phyloP scores from a whole-genome alignment of 2,113 vertebrate genomes.

The Neogobius melanostomus region DNA sequence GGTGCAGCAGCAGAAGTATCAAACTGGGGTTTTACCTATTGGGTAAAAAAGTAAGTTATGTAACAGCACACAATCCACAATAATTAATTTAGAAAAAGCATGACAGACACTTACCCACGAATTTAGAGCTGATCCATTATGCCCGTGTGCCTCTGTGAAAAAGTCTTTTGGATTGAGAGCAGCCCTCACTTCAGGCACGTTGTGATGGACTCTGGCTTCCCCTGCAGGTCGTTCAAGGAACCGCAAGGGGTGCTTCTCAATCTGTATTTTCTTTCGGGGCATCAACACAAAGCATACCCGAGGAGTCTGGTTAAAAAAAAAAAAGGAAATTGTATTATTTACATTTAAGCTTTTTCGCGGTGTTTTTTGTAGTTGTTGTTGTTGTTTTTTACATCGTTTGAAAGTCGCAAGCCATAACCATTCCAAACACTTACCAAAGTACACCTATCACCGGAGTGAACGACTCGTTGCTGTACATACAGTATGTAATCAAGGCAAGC shows the following conservation, averaged over 20 bases:
- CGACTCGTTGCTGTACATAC: background rate
- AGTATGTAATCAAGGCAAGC: background rate
- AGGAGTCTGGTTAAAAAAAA: slow-evolving; percentile 11
- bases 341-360: background rate
- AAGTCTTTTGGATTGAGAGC: slow-evolving; percentile 75
- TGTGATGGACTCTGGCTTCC: slow-evolving; percentile 70
- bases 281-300: slow-evolving; percentile 76
- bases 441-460: background rate
- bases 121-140: slow-evolving; percentile 19
- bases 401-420: background rate
- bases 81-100: background rate
- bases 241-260: slow-evolving; percentile 75
- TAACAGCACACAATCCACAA: background rate
- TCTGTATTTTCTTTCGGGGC: slow-evolving; percentile 82
- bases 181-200: slow-evolving; percentile 52
- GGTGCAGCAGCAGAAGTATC: slow-evolving; percentile 49
- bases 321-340: background rate
- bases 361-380: background rate
- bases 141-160: slow-evolving; percentile 68
- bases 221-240: slow-evolving; percentile 81
- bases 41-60: background rate
- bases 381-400: background rate
- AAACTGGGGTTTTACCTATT: slow-evolving; percentile 87
- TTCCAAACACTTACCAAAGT: background rate
- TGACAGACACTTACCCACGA: slow-evolving; percentile 64